Conservation (phyloP, 1,140 invertebrate species). For the Maniola jurtina region DNA sequence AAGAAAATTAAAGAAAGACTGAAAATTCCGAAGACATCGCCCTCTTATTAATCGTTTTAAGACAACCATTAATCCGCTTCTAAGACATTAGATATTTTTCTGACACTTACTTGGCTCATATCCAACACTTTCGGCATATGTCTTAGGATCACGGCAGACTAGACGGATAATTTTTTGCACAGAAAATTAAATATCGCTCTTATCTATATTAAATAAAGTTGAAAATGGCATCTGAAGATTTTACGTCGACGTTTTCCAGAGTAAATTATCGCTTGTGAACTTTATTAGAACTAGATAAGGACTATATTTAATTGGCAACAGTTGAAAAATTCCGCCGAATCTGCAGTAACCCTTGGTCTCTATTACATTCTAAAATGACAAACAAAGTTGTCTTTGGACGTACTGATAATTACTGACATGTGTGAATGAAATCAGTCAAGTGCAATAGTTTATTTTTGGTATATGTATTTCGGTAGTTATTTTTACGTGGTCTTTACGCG, state of each 20-base stretch:
- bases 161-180: not conserved
- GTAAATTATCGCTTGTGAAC: not conserved
- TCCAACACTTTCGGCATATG: conserved; percentile 35
- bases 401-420: conserved; percentile 46
- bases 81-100: conserved; percentile 10
- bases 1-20: not conserved
- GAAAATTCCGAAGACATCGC: not conserved
- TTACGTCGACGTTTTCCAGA: not conserved
- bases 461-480: conserved; percentile 35
- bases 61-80: conserved; percentile 22
- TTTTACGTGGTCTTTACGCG: conserved; percentile 54
- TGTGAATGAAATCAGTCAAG: conserved; percentile 47
- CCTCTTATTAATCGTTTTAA: conserved; percentile 19
- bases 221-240: not conserved
- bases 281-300: not conserved
- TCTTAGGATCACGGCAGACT: not conserved
- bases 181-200: not conserved
- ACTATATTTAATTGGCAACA: not conserved
- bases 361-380: conserved; percentile 26
- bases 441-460: conserved; percentile 34
- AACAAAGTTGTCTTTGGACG: conserved; percentile 31
- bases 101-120: conserved; percentile 23
- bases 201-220: not conserved
- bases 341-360: conserved; percentile 6
- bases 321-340: not conserved